Evolutionary conservation across 1,140 invertebrate species (phyloP).

Genomic region (Drosophila elegans): DNA sequence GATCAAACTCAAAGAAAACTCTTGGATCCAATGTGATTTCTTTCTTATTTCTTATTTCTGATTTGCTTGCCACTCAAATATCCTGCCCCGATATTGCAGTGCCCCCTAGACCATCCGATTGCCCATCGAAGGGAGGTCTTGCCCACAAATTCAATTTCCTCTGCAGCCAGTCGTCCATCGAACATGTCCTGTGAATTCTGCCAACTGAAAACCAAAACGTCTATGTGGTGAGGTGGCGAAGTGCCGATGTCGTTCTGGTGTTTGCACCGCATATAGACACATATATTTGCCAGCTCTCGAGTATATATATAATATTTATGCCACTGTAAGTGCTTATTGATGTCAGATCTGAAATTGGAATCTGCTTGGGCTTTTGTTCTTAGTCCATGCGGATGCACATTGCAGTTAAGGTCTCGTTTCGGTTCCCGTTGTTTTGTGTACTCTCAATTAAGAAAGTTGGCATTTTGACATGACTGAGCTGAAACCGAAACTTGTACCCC

Average conservation of each 20-base stretch:
- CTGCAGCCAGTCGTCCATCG: slow-evolving; percentile 49
- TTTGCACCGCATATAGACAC: slow-evolving; percentile 27
- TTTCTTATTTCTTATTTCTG: slow-evolving; percentile 19
- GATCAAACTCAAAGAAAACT: slow-evolving; percentile 31
- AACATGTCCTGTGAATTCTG: slow-evolving; percentile 31
- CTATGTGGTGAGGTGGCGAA: slow-evolving; percentile 38
- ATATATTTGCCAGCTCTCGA: slow-evolving; percentile 40
- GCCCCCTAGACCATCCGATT: not conserved
- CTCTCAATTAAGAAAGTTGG: slow-evolving; percentile 72
- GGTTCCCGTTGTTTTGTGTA: slow-evolving; percentile 50
- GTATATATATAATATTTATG: slow-evolving; percentile 77
- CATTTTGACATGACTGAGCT: slow-evolving; percentile 47
- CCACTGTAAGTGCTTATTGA: slow-evolving; percentile 76
- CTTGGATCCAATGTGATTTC: slow-evolving; percentile 25
- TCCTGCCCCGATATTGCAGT: slow-evolving; percentile 31
- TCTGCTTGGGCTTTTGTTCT: slow-evolving; percentile 50
- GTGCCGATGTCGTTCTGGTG: slow-evolving; percentile 46
- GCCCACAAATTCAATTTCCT: slow-evolving; percentile 77
- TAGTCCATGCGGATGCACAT: slow-evolving; percentile 38
- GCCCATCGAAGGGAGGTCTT: not conserved
- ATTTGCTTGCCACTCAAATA: slow-evolving; percentile 42
- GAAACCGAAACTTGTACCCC: slow-evolving; percentile 36
- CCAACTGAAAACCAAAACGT: slow-evolving; percentile 20
- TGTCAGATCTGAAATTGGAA: slow-evolving; percentile 81
- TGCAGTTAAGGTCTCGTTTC: slow-evolving; percentile 40